Conservation (phyloP, 2,888 invertebrate genomes). For the Euplexia lucipara region DNA sequence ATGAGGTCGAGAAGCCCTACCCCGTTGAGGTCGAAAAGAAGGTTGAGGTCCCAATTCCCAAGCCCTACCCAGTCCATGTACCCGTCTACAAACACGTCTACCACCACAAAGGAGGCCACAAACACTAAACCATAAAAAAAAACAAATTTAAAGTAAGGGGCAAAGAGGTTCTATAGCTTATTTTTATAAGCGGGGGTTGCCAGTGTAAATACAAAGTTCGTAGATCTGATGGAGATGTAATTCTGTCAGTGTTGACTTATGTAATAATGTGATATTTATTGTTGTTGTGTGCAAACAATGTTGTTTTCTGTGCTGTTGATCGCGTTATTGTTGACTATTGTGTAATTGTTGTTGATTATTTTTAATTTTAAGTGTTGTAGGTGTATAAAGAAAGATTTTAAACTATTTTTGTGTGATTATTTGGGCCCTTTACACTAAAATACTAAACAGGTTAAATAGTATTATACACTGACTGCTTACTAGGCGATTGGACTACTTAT, state of each 20-base stretch:
- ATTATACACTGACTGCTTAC: too few relatives aligned
- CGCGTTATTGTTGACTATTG: conserved; percentile 88
- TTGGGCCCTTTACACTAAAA: background rate
- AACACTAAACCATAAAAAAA: conserved; percentile 80
- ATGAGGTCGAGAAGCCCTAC: conserved; percentile 94
- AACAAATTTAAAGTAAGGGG: conserved; percentile 32
- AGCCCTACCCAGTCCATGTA: conserved; percentile 94
- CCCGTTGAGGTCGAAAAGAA: conserved; percentile 94
- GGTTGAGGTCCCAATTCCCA: conserved; percentile 93
- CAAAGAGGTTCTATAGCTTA: conserved; percentile 60
- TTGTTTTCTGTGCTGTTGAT: conserved; percentile 83
- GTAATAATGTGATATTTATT: conserved; percentile 87
- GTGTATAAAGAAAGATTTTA: conserved; percentile 55
- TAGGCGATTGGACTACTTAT: too few relatives aligned
- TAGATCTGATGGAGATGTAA: conserved; percentile 83
- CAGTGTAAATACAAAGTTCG: conserved; percentile 83
- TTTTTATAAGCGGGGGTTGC: conserved; percentile 69
- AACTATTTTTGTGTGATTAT: conserved; percentile 21
- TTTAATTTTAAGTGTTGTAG: conserved; percentile 71
- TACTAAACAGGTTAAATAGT: too few relatives aligned
- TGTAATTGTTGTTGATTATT: conserved; percentile 87
- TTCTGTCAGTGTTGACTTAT: conserved; percentile 80
- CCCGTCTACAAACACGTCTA: conserved; percentile 94
- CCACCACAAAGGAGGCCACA: conserved; percentile 90
- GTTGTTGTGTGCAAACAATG: conserved; percentile 83